Base-by-base conservation (phyloP, 2,888 invertebrate species). In the Periphyllus acericola region DNA sequence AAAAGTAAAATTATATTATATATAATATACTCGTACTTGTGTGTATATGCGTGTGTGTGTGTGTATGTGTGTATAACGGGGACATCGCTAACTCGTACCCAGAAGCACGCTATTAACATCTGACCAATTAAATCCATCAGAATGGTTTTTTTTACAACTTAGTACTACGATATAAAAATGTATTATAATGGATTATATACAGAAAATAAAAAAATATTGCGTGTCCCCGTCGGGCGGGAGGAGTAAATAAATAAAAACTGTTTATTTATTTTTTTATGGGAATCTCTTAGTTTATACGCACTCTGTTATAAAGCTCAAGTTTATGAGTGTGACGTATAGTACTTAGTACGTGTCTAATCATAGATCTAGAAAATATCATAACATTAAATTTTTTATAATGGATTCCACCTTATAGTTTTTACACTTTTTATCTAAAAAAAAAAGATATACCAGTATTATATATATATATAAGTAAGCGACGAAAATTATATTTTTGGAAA, bases 271-370 rank as follows among this genome's bases (percentile, higher is more conserved):
- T n/a, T 72, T 72, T 34, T n/a, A n/a, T 55, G 83, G 25, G 83
- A 74, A 83, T 83, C 55, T 72, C 52, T 46, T 46, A 83, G 34
- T 83, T 55, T 74, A 55, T 40, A 21, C 21, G 25, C 36, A 29
- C 25, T 82, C 11, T 9, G 40, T 46, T 76, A 66, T 76, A 46
- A 81, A 84, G 66, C 46, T 66, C 8, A 36, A 84, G 75, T 83
- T 83, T 66, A 83, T 75, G 66, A 34, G 40, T 60, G 29, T 14
- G 55, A 55, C 5, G 74, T 83, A 52, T n/a, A 40, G 32, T 60
- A 36, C 66, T 60, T 55, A 36, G 71, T 86, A 79, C 71, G 79
- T 86, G 85, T 79, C 85, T 86, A 79, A 86, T 86, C 79, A 85
- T 85, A 85, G 74, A 85, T 79, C 71, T 79, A 68, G 85, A 55